Evolutionary conservation across 2,888 invertebrate species (phyloP).

Genomic region (Malthinus flaveolus): DNA sequence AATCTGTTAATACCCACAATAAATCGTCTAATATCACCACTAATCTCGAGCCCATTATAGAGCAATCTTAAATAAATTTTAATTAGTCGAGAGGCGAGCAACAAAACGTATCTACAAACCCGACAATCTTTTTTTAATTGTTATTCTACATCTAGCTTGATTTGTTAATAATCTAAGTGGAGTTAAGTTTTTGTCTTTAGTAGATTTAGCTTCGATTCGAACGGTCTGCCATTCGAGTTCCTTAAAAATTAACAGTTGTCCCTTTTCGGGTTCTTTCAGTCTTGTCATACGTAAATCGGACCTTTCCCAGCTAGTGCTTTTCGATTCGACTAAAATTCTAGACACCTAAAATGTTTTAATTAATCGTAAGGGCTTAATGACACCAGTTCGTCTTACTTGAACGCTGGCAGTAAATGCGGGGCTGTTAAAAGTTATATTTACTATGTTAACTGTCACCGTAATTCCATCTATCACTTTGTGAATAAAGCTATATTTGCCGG

Average conservation of each 20-base stretch:
- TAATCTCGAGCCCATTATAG: conserved; percentile 87
- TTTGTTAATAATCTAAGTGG: conserved; percentile 92
- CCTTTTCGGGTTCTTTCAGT: conserved; percentile 85
- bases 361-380: no score
- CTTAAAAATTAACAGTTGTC: conserved; percentile 94
- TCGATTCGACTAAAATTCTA: conserved; percentile 90
- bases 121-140: conserved; percentile 89
- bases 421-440: conserved; percentile 91
- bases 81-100: background rate
- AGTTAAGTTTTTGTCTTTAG: conserved; percentile 74
- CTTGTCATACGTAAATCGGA: conserved; percentile 89
- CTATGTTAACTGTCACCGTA: conserved; percentile 92
- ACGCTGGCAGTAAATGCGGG: conserved; percentile 94
- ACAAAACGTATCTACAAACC: conserved; percentile 57
- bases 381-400: conserved; percentile 65
- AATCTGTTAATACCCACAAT: conserved; percentile 96
- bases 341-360: conserved; percentile 69
- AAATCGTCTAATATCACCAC: conserved; percentile 93
- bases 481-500: conserved; percentile 81
- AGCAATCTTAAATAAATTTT: conserved; percentile 73
- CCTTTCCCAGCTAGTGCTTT: conserved; percentile 87
- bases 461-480: conserved; percentile 98
- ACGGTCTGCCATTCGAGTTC: conserved; percentile 97
- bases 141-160: conserved; percentile 91
- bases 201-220: conserved; percentile 90